These are phyloP conservation scores for Cotesia typhae DNA, from an alignment of 1,140 invertebrate genomes.

Conservation along the genomic window DNA sequence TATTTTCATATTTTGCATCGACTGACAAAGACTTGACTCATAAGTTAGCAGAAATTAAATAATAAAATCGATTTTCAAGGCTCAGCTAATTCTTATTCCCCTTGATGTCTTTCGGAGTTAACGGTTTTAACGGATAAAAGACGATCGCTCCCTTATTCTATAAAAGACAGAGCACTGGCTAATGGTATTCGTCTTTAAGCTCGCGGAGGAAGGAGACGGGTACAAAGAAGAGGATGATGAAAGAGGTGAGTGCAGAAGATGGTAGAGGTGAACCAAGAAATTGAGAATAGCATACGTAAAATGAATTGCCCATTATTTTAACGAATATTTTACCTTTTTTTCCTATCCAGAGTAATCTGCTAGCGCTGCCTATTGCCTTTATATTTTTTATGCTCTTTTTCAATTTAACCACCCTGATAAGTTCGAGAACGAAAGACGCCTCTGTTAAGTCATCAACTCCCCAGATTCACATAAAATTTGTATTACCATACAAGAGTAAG, in stretches of 20 bases:
- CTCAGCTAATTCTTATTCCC: constrained; percentile 62
- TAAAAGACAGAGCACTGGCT: background rate
- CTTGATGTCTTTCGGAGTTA: constrained; percentile 63
- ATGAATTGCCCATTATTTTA: constrained; percentile 63
- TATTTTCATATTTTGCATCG: no score
- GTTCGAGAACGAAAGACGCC: constrained; percentile 28
- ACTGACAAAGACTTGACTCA: no score
- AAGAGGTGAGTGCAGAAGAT: constrained; percentile 43
- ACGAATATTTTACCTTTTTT: constrained; percentile 54
- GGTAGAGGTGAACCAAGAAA: constrained; percentile 64
- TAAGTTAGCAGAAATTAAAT: constrained; percentile 4
- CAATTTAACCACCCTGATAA: constrained; percentile 56
- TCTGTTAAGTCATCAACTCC: constrained; percentile 43
- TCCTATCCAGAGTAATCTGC: constrained; percentile 59
- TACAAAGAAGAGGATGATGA: constrained; percentile 35
- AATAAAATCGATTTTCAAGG: no score
- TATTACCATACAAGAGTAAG: constrained; percentile 56
- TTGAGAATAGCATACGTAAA: constrained; percentile 66
- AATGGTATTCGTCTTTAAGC: background rate
- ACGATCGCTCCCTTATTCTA: constrained; percentile 53
- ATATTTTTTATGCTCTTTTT: constrained; percentile 66
- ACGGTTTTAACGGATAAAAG: constrained; percentile 66
- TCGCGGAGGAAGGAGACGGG: background rate
- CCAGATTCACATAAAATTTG: constrained; percentile 59
- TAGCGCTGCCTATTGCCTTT: constrained; percentile 56